Conservation (phyloP, 2,113 vertebrate genomes). For the Thymallus thymallus region DNA sequence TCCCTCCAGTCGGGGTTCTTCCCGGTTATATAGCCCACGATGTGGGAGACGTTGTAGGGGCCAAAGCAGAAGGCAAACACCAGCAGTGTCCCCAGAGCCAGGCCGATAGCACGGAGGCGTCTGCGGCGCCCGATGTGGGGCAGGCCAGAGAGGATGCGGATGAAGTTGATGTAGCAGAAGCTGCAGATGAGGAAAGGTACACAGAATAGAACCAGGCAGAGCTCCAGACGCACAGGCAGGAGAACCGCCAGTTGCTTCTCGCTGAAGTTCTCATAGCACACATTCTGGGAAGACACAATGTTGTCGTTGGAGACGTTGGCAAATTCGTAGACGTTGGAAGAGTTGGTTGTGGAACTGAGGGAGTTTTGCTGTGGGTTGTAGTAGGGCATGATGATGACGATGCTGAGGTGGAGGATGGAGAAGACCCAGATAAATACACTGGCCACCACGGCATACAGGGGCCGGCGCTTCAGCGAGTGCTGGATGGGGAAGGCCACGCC, state of each 20-base stretch:
- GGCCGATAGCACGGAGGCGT: conserved; percentile 72
- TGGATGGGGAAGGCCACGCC: conserved; percentile 84
- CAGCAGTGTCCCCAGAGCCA: conserved; percentile 74
- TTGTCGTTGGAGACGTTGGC: too few relatives aligned
- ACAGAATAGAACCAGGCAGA: conserved; percentile 79
- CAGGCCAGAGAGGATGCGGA: conserved; percentile 67
- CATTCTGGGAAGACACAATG: background rate
- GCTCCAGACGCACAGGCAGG: conserved; percentile 78
- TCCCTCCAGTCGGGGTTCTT: conserved; percentile 76
- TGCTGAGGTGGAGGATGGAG: conserved; percentile 73
- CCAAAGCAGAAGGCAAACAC: conserved; percentile 82
- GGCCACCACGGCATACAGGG: conserved; percentile 63
- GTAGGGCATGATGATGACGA: conserved; percentile 77
- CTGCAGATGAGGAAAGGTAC: conserved; percentile 75
- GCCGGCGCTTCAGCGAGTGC: conserved; percentile 72
- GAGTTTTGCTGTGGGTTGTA: conserved; percentile 15
- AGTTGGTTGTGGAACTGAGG: background rate
- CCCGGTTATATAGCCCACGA: conserved; percentile 73
- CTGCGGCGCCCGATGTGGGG: conserved; percentile 67
- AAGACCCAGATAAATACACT: conserved; percentile 80
- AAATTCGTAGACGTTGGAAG: background rate
- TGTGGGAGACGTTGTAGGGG: conserved; percentile 86
- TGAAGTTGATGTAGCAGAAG: conserved; percentile 79
- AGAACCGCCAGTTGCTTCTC: conserved; percentile 70
- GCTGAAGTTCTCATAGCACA: conserved; percentile 78